Percentiles rank a stretch among this genome's conserved stretches.
Conservation (phyloP, 2,113 vertebrate genomes). For the Spea multiplicata region DNA sequence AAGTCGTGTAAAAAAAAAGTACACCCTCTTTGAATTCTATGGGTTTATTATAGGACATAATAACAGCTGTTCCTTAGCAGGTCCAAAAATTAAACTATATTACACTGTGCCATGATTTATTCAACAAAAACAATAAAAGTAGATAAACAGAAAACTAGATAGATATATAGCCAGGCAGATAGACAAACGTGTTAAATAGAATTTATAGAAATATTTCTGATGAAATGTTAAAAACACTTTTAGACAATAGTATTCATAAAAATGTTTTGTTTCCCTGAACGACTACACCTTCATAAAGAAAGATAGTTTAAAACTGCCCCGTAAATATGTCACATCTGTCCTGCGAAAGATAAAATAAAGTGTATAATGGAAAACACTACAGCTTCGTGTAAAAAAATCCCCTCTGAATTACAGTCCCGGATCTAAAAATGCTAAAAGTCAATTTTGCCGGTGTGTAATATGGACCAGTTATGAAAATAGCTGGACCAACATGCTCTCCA, state of each 20-base stretch:
- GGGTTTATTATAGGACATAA: too few relatives aligned
- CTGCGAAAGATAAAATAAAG: slow-evolving; percentile 42
- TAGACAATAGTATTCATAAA: slow-evolving; percentile 27
- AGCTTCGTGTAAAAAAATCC: slow-evolving; percentile 27
- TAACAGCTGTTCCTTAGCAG: too few relatives aligned
- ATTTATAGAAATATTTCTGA: neutral
- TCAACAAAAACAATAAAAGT: too few relatives aligned
- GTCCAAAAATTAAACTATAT: too few relatives aligned
- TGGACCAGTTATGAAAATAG: slow-evolving; percentile 50
- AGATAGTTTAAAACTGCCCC: slow-evolving; percentile 30
- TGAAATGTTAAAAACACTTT: slow-evolving; percentile 16
- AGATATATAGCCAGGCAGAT: neutral
- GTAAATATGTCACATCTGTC: slow-evolving; percentile 40
- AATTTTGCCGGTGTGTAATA: slow-evolving; percentile 31
- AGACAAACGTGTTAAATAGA: neutral
- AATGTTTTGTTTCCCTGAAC: slow-evolving; percentile 41
- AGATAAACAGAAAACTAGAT: neutral
- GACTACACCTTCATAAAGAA: slow-evolving; percentile 20
- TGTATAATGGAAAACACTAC: slow-evolving; percentile 21
- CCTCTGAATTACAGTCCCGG: slow-evolving; percentile 22
- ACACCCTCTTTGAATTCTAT: too few relatives aligned
- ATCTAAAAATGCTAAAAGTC: slow-evolving; percentile 28
- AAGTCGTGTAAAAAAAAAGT: too few relatives aligned
- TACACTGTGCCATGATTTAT: too few relatives aligned
- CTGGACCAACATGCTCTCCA: slow-evolving; percentile 52